Evolutionary conservation across 2,113 vertebrate genomes (phyloP), one percentile per base, ranked within the genome.

Genomic region (Pseudopodoces humilis): DNA sequence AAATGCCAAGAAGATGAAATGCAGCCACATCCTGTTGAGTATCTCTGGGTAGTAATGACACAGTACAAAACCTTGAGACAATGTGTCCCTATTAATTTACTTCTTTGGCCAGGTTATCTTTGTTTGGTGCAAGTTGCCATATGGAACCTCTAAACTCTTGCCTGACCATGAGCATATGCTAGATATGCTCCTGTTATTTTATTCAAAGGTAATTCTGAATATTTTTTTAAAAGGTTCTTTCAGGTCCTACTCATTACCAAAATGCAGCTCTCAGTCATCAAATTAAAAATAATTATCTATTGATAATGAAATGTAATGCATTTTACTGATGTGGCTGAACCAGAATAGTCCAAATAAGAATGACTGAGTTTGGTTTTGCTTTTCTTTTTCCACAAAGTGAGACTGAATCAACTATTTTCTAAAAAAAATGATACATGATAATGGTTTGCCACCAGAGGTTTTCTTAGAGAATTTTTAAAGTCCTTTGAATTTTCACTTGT

Each of bases 81-180:
- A 96, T 97, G 82, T 95, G 95, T 98, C 97, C 94, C 96, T 94
- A 96, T 96, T 98, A 98, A 97, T 97, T 98, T 98, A 98, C 97
- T 97, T 97, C 97, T 97, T 90, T 33, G 94, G 75, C 94, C 92
- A 98, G 92, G 97, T 98, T 97, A 97, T 95, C 96, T 97, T 97
- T 93, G 97, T 97, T 98, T 98, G 97, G 97, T 98, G 97, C 98
- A 98, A 98, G 96, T 95, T 92, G 76, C 97, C 98, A 98, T 98
- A 98, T 99, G 98, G 98, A 98, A 98, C 95, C 97, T 98, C 96
- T 99, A 98, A 99, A 98, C 97, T 86, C 87, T 96, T 97, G 96
- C 95, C 95, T 97, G 95, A 95, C 46, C 59, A 79, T 58, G 47
- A 56, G 88, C 39, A 52, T 71, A 63, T 89, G 43, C 55, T 92